Conservation (phyloP, 2,113 vertebrate genomes). For the Pipra filicauda region DNA sequence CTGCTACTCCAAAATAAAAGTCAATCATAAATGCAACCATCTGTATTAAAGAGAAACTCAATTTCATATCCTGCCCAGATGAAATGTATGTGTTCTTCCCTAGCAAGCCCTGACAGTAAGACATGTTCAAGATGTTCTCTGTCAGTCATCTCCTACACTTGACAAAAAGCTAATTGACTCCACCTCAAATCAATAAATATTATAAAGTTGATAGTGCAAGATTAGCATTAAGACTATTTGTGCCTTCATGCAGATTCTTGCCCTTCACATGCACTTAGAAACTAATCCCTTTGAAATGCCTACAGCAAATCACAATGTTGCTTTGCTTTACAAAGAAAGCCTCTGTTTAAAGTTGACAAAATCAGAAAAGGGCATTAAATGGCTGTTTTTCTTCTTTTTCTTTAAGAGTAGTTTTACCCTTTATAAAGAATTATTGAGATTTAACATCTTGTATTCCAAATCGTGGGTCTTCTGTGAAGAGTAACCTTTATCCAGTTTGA, state of each 20-base stretch:
- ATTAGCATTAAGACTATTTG: not conserved
- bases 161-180: not conserved
- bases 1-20: not conserved
- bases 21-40: not conserved
- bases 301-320: not conserved
- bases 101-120: not conserved
- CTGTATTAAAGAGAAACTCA: not conserved
- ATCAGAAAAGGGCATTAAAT: not conserved
- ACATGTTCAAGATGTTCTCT: not conserved
- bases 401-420: not conserved
- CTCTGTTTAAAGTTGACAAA: not conserved
- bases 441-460: not conserved
- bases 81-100: not conserved
- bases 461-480: not conserved
- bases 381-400: not conserved
- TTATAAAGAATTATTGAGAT: not conserved
- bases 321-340: not conserved
- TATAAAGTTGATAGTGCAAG: not conserved
- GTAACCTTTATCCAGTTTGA: not conserved
- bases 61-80: not conserved
- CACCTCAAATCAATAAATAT: not conserved
- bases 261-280: not conserved
- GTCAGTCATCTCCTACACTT: not conserved
- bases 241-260: not conserved
- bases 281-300: not conserved